Percentiles rank a stretch among this genome's conserved stretches.
Conservation (phyloP, 92 coral and sea anemone species). For the Porites rus region DNA sequence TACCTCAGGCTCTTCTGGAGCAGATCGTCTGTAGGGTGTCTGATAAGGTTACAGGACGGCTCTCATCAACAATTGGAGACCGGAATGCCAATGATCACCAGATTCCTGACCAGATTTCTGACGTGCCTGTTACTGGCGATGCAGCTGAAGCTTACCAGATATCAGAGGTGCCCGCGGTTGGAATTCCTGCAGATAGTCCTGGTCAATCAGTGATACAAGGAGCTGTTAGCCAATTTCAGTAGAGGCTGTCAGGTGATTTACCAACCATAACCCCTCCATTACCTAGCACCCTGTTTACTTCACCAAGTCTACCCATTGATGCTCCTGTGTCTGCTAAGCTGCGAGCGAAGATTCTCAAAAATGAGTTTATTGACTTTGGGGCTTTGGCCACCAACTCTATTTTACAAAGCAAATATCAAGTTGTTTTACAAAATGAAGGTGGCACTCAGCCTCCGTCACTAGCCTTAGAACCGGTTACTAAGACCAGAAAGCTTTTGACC, state of each 20-base stretch:
- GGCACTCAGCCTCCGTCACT: slow-evolving; percentile 13
- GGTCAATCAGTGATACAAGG: slow-evolving; percentile 13
- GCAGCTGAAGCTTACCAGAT: slow-evolving; percentile 3
- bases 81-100: background rate
- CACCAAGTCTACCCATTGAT: slow-evolving; percentile 51
- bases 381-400: slow-evolving; percentile 21
- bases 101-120: background rate
- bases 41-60: slow-evolving; percentile 2
- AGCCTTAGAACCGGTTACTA: slow-evolving; percentile 14
- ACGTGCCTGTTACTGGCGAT: background rate
- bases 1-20: background rate
- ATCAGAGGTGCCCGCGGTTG: slow-evolving; percentile 12
- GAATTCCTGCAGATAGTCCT: slow-evolving; percentile 8
- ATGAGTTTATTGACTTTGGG: slow-evolving; percentile 45
- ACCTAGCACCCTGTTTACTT: slow-evolving; percentile 34
- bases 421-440: slow-evolving; percentile 21
- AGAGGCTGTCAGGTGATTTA: slow-evolving; percentile 28
- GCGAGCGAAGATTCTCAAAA: slow-evolving; percentile 41
- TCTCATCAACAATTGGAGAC: background rate
- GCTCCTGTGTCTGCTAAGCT: slow-evolving; percentile 34
- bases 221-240: background rate
- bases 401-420: slow-evolving; percentile 18
- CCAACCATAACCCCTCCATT: slow-evolving; percentile 5
- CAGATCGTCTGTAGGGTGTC: slow-evolving; percentile 4
- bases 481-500: background rate